Evolutionary conservation across 2,888 invertebrate species (phyloP).

Genomic region (Leuctra nigra): DNA sequence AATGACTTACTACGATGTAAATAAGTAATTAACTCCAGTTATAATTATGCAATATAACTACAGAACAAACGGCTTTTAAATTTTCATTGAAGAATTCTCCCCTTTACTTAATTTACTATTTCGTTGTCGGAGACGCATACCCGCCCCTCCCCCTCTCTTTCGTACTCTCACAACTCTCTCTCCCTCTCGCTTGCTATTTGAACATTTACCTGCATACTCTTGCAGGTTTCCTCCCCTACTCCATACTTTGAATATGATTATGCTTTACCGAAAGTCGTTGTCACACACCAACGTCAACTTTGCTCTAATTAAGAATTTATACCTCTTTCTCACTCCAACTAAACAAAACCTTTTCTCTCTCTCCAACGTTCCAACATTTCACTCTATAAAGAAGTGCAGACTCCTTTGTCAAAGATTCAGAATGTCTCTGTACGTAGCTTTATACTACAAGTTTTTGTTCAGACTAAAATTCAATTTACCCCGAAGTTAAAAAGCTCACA

Average conservation of each 20-base stretch:
- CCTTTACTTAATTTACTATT: constrained; percentile 15
- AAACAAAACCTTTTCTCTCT: background rate
- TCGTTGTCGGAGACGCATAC: background rate
- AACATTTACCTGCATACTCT: background rate
- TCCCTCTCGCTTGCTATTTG: background rate
- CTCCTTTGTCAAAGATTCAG: too few species aligned
- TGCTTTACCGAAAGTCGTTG: background rate
- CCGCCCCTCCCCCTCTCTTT: background rate
- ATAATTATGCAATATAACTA: constrained; percentile 13
- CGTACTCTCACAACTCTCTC: background rate
- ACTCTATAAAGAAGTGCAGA: background rate
- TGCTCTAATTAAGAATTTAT: constrained; percentile 26
- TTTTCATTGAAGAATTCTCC: constrained; percentile 11
- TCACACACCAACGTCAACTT: constrained; percentile 19
- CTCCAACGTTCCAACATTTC: background rate
- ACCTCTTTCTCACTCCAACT: background rate
- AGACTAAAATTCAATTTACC: constrained; percentile 7
- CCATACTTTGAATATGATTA: constrained; percentile 13
- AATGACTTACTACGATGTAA: constrained; percentile 12
- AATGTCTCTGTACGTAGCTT: too few species aligned
- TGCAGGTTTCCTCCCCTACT: background rate
- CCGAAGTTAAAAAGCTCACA: background rate
- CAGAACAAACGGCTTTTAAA: background rate
- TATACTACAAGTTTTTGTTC: constrained; percentile 13
- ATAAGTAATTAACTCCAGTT: constrained; percentile 11